phyloP scores from a whole-genome alignment of 2,888 invertebrate species.

The Lithophane semibrunnea region DNA sequence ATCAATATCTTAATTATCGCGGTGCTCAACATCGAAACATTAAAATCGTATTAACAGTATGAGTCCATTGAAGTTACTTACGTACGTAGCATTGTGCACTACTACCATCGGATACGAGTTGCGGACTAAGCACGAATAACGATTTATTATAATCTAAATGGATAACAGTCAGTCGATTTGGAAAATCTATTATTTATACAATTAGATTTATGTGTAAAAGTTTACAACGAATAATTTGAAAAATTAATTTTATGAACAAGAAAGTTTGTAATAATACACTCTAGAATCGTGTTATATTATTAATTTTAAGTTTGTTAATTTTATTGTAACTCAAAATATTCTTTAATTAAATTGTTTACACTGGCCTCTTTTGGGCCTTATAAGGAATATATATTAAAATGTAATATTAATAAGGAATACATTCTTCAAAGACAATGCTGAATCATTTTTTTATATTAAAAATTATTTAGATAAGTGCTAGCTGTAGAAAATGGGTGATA shows the following conservation, averaged over 20 bases:
- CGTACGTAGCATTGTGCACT: constrained; percentile 55
- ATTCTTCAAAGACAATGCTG: constrained; percentile 47
- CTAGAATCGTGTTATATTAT: constrained; percentile 41
- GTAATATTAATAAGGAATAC: constrained; percentile 59
- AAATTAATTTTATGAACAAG: constrained; percentile 49
- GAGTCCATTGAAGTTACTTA: constrained; percentile 53
- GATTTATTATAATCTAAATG: constrained; percentile 64
- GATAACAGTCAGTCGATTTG: constrained; percentile 71
- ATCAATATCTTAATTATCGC: constrained; percentile 49
- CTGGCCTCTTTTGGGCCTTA: constrained; percentile 34
- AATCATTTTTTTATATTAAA: constrained; percentile 47
- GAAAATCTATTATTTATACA: constrained; percentile 62
- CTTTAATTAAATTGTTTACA: constrained; percentile 36
- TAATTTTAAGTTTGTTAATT: constrained; percentile 31
- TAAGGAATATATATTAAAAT: constrained; percentile 57
- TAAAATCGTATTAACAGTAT: constrained; percentile 63
- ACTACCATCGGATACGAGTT: constrained; percentile 56
- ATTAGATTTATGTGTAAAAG: constrained; percentile 62
- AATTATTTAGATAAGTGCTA: constrained; percentile 55
- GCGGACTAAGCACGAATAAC: constrained; percentile 66
- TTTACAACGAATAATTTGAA: constrained; percentile 57
- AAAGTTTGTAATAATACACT: constrained; percentile 56
- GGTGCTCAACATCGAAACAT: constrained; percentile 75
- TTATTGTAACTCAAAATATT: constrained; percentile 45
- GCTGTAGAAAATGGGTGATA: constrained; percentile 62